Evolutionary conservation across 1,140 invertebrate species (phyloP).

Genomic region (Teleopsis dalmanni): DNA sequence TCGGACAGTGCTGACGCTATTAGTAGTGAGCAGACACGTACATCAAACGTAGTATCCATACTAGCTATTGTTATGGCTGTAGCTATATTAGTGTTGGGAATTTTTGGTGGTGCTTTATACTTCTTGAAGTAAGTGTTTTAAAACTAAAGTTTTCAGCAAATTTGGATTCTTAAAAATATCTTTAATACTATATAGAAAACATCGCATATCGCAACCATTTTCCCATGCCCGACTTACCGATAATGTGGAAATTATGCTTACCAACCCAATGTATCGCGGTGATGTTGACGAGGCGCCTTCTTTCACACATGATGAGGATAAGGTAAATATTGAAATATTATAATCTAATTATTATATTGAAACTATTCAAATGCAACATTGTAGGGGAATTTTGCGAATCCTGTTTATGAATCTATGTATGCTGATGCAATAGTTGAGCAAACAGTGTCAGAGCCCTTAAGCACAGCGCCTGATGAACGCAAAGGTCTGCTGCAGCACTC

Average conservation of each 20-base stretch:
- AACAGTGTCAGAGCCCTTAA: constrained; percentile 21
- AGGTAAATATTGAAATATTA: constrained; percentile 41
- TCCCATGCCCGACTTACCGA: constrained; percentile 71
- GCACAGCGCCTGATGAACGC: constrained; percentile 36
- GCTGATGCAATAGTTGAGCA: constrained; percentile 44
- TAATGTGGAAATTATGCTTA: constrained; percentile 64
- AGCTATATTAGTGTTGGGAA: constrained; percentile 17
- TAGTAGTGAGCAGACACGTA: constrained; percentile 22
- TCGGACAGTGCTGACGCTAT: constrained; percentile 31
- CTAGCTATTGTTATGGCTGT: constrained; percentile 24
- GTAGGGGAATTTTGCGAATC: constrained; percentile 69
- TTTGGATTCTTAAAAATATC: not conserved
- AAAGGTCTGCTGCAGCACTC: constrained; percentile 40
- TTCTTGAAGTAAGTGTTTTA: constrained; percentile 31
- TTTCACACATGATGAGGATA: constrained; percentile 53
- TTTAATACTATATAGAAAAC: constrained; percentile 23
- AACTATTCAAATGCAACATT: constrained; percentile 3
- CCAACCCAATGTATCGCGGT: constrained; percentile 74
- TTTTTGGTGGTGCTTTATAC: constrained; percentile 35
- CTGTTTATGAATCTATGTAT: constrained; percentile 76
- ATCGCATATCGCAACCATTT: constrained; percentile 57
- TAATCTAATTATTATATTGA: not conserved
- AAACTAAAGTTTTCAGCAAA: not conserved
- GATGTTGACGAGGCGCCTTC: constrained; percentile 58
- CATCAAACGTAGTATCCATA: constrained; percentile 25